These are phyloP conservation scores for Philotrypesis tridentata DNA, from an alignment of 1,140 invertebrate genomes.

Conservation along the genomic window DNA sequence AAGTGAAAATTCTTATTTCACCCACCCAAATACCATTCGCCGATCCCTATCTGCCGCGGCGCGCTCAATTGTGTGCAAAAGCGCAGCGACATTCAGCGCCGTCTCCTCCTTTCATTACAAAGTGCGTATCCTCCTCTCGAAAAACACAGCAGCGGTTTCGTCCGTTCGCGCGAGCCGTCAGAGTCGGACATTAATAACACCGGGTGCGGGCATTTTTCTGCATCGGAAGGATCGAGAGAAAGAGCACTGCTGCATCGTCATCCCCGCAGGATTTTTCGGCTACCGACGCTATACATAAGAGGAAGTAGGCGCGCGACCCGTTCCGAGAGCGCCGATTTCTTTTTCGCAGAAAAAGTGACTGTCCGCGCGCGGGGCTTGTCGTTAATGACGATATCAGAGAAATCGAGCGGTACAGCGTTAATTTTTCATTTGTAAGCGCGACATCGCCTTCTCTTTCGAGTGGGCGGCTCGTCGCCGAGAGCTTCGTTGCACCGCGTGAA, in stretches of 20 bases:
- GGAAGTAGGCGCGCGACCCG: slow-evolving; percentile 4
- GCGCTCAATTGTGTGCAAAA: not conserved
- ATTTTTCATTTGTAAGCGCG: slow-evolving; percentile 35
- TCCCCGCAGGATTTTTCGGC: slow-evolving; percentile 26
- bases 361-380: slow-evolving; percentile 20
- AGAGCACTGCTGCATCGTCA: slow-evolving; percentile 38
- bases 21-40: not conserved
- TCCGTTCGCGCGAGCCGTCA: too few species aligned
- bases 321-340: slow-evolving; percentile 4
- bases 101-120: not conserved
- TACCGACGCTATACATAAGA: too few species aligned
- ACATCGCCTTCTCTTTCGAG: not conserved
- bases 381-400: slow-evolving; percentile 14
- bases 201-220: not conserved
- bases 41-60: not conserved
- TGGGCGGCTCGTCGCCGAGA: not conserved
- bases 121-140: not conserved
- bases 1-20: not conserved
- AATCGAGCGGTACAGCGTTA: slow-evolving; percentile 16
- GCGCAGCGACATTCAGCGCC: not conserved
- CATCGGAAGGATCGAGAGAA: not conserved
- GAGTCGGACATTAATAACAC: slow-evolving; percentile 18
- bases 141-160: not conserved
- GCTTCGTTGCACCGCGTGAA: not conserved
- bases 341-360: slow-evolving; percentile 4